These are phyloP conservation scores for Rhizomys pruinosus DNA, from an alignment of 2,113 vertebrate species.

Conservation along the genomic window DNA sequence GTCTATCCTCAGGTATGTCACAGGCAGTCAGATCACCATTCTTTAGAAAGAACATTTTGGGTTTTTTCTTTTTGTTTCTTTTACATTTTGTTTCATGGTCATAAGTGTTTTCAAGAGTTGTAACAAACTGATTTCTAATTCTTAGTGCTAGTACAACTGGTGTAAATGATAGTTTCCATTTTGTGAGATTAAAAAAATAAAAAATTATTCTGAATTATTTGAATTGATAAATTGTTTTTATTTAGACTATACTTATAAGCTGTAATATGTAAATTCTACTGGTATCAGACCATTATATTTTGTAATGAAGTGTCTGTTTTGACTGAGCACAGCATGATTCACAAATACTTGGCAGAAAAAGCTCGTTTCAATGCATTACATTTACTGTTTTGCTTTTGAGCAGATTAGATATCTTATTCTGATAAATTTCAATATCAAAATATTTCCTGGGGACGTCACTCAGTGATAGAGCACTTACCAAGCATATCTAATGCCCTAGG, in stretches of 20 bases:
- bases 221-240: constrained; percentile 66
- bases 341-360: constrained; percentile 40
- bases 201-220: constrained; percentile 79
- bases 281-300: constrained; percentile 35
- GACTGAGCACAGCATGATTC: constrained; percentile 35
- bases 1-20: constrained; percentile 61
- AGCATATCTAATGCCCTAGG: background rate
- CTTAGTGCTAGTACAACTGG: constrained; percentile 76
- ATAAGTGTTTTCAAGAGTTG: constrained; percentile 71
- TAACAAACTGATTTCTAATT: constrained; percentile 70
- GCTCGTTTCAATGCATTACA: constrained; percentile 32
- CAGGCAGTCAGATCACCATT: constrained; percentile 64
- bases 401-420: constrained; percentile 13
- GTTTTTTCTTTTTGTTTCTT: constrained; percentile 62
- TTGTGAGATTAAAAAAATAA: constrained; percentile 79
- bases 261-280: constrained; percentile 73
- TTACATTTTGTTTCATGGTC: constrained; percentile 69
- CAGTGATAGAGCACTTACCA: background rate
- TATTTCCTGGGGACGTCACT: background rate
- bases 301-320: constrained; percentile 56
- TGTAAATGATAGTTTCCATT: constrained; percentile 80
- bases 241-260: constrained; percentile 76
- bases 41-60: constrained; percentile 67
- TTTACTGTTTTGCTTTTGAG: constrained; percentile 56
- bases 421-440: constrained; percentile 7